A percentile compares a stretch with the other conserved stretches of the same genome.
These are phyloP conservation scores for Cataglyphis livida DNA, from an alignment of 2,888 invertebrate species.

Conservation along the genomic window DNA sequence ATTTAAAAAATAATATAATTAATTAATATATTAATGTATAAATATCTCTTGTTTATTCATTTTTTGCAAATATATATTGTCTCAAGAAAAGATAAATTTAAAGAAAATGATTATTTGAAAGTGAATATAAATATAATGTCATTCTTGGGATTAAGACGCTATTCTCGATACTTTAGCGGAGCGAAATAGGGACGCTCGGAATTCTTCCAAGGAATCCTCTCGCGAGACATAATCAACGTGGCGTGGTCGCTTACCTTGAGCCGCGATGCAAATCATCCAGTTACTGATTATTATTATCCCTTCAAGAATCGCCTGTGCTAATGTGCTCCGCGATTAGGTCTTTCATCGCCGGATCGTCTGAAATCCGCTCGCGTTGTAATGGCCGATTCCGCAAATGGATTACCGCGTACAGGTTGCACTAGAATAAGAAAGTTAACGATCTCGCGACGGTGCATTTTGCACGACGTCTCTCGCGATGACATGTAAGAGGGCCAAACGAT, in stretches of 20 bases:
- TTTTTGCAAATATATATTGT: neutral
- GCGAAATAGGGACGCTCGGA: neutral
- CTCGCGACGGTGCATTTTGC: constrained; percentile 18
- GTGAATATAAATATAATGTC: neutral
- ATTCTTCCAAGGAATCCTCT: constrained; percentile 16
- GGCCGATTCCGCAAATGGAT: constrained; percentile 46
- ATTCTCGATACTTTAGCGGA: constrained; percentile 12
- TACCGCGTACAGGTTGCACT: constrained; percentile 29
- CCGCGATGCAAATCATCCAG: constrained; percentile 24
- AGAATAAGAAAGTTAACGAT: constrained; percentile 49
- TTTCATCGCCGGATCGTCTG: constrained; percentile 7
- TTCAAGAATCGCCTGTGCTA: constrained; percentile 5
- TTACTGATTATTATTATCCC: constrained; percentile 21
- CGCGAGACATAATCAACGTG: neutral
- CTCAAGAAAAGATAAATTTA: neutral
- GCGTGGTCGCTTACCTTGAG: neutral
- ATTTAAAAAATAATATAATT: neutral
- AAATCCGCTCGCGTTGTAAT: constrained; percentile 30
- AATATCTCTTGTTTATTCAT: neutral
- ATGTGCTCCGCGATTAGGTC: neutral
- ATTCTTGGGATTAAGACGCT: neutral
- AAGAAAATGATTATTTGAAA: neutral
- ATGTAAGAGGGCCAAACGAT: constrained; percentile 19
- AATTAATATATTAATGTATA: neutral
- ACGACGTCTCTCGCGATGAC: constrained; percentile 42